Conservation (phyloP, 2,797 vertebrate species). For the Nyctalus aviator region DNA sequence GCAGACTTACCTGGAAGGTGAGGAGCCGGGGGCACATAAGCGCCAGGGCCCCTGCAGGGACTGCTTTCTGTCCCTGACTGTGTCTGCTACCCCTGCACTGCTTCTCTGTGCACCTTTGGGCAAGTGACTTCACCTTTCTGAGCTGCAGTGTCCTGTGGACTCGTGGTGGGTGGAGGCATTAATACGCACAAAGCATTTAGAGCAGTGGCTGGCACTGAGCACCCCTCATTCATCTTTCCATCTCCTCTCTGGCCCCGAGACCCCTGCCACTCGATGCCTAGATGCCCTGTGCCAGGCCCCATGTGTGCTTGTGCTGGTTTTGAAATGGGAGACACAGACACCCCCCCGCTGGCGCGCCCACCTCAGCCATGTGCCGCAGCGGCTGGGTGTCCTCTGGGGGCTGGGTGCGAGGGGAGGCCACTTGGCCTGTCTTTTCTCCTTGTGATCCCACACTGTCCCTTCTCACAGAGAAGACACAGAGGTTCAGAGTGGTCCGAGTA, state of each 20-base stretch:
- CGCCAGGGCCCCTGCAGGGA: not conserved
- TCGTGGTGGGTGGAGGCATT: too few relatives aligned
- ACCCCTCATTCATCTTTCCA: not conserved
- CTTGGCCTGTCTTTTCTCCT: not conserved
- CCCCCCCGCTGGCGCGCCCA: not conserved
- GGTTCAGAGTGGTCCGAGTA: not conserved
- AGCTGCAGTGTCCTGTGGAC: not conserved
- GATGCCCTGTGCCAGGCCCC: not conserved
- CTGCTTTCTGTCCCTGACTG: not conserved
- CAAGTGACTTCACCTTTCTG: not conserved
- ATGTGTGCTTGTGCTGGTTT: not conserved
- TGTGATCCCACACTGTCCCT: not conserved
- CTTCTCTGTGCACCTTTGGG: not conserved
- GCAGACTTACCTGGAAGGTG: not conserved
- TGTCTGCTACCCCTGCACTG: not conserved
- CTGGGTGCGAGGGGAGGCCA: not conserved
- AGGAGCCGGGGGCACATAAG: not conserved
- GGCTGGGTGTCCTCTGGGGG: not conserved
- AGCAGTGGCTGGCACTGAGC: not conserved
- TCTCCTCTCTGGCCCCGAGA: not conserved
- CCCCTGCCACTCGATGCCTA: not conserved
- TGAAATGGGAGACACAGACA: not conserved
- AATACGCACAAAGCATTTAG: not conserved
- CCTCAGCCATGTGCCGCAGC: not conserved
- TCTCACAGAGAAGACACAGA: not conserved